Evolutionary conservation across 2,113 vertebrate genomes (phyloP).

Genomic region (Haemorhous mexicanus): DNA sequence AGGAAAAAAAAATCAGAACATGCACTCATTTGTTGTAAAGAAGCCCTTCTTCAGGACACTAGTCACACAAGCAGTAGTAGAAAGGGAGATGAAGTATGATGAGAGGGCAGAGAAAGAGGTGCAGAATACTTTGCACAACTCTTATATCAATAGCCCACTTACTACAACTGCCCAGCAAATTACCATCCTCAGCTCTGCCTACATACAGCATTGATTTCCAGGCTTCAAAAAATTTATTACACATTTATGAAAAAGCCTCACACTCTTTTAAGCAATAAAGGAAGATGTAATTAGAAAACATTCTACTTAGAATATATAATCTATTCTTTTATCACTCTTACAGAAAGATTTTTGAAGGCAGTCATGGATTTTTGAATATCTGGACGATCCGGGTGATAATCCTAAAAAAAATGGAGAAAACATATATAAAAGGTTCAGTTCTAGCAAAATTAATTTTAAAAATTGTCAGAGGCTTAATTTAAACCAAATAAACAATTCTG

Average conservation of each 20-base stretch:
- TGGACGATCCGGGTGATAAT: slow-evolving; percentile 89
- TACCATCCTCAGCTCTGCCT: neutral
- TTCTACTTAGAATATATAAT: neutral
- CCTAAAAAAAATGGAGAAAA: slow-evolving; percentile 75
- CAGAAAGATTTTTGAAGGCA: slow-evolving; percentile 92
- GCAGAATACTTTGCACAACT: neutral
- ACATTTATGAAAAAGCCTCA: neutral
- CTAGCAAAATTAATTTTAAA: neutral
- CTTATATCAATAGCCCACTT: neutral
- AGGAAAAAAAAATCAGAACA: neutral
- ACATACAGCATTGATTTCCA: neutral
- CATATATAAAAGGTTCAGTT: neutral
- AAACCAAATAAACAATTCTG: neutral
- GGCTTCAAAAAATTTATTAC: neutral
- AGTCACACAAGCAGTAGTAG: neutral
- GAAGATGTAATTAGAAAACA: neutral
- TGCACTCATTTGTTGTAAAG: neutral
- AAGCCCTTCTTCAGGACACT: neutral
- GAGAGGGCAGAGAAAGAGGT: neutral
- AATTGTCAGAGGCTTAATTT: neutral
- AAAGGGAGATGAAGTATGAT: neutral
- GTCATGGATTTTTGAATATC: slow-evolving; percentile 97
- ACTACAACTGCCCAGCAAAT: neutral
- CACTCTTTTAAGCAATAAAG: neutral
- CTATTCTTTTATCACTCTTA: slow-evolving; percentile 69